Percentiles rank a stretch among this genome's conserved stretches.
phyloP scores from a whole-genome alignment of 2,888 invertebrate species.

The Laothoe populi region DNA sequence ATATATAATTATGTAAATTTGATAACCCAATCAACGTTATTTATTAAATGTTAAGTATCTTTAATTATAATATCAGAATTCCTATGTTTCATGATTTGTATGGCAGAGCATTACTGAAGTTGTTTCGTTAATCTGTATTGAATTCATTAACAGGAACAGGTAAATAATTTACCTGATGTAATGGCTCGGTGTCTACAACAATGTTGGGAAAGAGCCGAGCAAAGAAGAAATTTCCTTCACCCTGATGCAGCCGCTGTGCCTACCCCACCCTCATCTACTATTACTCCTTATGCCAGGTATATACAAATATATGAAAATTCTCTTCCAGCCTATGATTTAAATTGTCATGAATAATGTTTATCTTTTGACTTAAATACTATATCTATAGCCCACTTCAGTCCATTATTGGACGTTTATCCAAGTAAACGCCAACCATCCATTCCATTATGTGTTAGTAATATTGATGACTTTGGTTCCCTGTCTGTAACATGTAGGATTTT shows the following conservation, averaged over 20 bases:
- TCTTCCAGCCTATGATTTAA: no score
- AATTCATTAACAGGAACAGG: conserved; percentile 86
- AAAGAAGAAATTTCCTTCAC: conserved; percentile 93
- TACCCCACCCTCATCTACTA: conserved; percentile 79
- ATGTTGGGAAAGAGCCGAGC: conserved; percentile 92
- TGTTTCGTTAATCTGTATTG: not conserved
- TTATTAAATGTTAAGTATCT: not conserved
- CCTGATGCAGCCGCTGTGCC: conserved; percentile 92
- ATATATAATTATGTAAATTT: no score
- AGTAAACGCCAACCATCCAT: no score
- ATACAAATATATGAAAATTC: not conserved
- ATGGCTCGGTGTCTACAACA: conserved; percentile 90
- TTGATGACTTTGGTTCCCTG: no score
- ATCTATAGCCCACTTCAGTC: no score
- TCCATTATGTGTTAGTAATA: no score
- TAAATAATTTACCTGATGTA: conserved; percentile 93
- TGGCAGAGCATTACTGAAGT: no score
- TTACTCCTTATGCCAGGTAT: conserved; percentile 86
- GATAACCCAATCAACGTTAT: no score
- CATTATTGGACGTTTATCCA: no score
- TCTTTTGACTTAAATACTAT: no score
- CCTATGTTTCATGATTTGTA: not conserved
- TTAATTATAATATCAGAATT: not conserved
- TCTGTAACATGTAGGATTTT: no score
- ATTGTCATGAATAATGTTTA: no score